Base-by-base conservation (phyloP, 2,113 vertebrate species). In the Thermophis baileyi region DNA sequence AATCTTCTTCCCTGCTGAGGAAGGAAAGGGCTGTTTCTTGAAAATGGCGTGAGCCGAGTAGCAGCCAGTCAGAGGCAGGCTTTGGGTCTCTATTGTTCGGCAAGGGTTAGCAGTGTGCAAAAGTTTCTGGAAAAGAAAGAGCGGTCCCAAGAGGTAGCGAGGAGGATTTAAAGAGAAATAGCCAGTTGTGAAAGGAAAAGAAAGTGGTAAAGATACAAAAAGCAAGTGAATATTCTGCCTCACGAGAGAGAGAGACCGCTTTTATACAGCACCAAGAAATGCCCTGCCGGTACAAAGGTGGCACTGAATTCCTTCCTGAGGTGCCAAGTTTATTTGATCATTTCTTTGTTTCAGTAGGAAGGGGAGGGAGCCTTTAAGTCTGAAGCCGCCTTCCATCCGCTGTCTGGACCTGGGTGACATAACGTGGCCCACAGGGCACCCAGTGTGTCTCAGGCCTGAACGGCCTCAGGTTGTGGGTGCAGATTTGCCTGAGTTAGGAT, bases 91-190 rank as follows among this genome's bases (percentile, higher is more conserved):
- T 0, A 3, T 0, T 14, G 18, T 1, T 3, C 4, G 14, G 81
- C 44, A 1, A 57, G 81, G 44, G 12, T 8, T 3, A 0, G 6
- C 6, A 0, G 7, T 8, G 27, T 0, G n/a, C 0, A 55, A 44
- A 46, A 47, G 24, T 90, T 94, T 27, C 6, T 10, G 53, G 0
- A 6, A 4, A 93, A 85, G 30, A 50, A 51, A 25, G 90, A 88
- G 24, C 4, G 11, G 27, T 51, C 90, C 51, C n/a, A 14, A 40
- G 90, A 30, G 54, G 53, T 1, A 27, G 24, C 9, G 14, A 40
- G 63, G 63, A 85, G 81, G 51, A 40, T 51, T 40, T 25, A 25
- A 85, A 35, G 63, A 35, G n/a, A 12, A 74, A 2, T 5, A 50
- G 35, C 18, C 6, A 22, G 74, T 22, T 81, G 74, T 81, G 74